Conservation (phyloP, 2,113 vertebrate species). For the Pao palembangensis region DNA sequence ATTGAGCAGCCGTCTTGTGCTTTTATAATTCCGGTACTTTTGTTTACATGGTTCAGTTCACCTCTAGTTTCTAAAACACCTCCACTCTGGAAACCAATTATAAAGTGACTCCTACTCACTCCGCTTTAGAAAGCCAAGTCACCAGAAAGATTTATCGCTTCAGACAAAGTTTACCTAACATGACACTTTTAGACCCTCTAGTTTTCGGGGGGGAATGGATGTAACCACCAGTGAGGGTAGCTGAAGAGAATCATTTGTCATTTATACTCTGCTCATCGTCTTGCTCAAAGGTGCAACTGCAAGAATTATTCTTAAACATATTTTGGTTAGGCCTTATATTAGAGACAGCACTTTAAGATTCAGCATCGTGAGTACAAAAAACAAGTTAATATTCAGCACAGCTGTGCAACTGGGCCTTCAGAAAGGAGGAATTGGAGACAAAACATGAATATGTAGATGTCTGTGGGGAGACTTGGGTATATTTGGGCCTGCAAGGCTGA, state of each 20-base stretch:
- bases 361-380: background rate
- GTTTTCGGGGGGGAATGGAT: too few species aligned
- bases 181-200: background rate
- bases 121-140: background rate
- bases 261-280: too few species aligned
- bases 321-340: background rate
- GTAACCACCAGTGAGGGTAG: too few species aligned
- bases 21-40: background rate
- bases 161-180: background rate
- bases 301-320: too few species aligned
- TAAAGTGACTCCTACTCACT: constrained; percentile 7
- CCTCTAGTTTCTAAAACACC: constrained; percentile 2
- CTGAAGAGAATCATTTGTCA: too few species aligned
- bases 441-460: constrained; percentile 9
- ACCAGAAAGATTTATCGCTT: background rate
- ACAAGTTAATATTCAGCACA: background rate
- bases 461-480: constrained; percentile 20
- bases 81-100: constrained; percentile 10
- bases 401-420: constrained; percentile 14
- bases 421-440: constrained; percentile 3
- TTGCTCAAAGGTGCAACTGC: too few species aligned
- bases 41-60: background rate
- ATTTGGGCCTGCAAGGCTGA: constrained; percentile 39
- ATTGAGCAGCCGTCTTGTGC: background rate
- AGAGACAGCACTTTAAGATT: background rate